phyloP scores from a whole-genome alignment of 2,888 invertebrate genomes.

The Falcaria lacertinaria region DNA sequence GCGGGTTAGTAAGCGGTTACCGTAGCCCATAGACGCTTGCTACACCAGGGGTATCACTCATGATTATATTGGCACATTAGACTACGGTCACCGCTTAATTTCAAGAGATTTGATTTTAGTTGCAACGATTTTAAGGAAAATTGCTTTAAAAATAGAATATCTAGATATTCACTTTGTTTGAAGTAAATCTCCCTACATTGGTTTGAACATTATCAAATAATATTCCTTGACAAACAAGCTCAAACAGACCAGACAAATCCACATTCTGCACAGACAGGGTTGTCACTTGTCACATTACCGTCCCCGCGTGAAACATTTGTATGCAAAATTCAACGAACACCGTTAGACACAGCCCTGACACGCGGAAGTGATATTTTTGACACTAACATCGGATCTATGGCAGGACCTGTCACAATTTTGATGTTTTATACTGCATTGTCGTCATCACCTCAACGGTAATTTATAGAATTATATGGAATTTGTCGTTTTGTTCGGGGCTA shows the following conservation, averaged over 20 bases:
- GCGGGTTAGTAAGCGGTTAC: too few relatives aligned
- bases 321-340: constrained; percentile 69
- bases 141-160: too few relatives aligned
- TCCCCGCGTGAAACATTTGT: constrained; percentile 53
- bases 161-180: too few relatives aligned
- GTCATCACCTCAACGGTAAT: neutral
- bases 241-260: constrained; percentile 8
- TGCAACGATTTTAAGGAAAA: too few relatives aligned
- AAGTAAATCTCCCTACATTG: too few relatives aligned
- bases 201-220: too few relatives aligned
- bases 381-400: constrained; percentile 34
- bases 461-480: neutral
- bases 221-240: constrained; percentile 18
- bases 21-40: too few relatives aligned
- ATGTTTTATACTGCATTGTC: constrained; percentile 11
- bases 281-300: constrained; percentile 75
- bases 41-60: too few relatives aligned
- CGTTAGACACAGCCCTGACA: constrained; percentile 64
- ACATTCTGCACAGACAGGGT: constrained; percentile 46
- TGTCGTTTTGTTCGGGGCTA: too few relatives aligned
- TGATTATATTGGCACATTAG: too few relatives aligned
- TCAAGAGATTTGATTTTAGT: too few relatives aligned
- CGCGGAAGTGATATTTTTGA: constrained; percentile 71
- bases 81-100: too few relatives aligned
- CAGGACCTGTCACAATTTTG: constrained; percentile 21